Base-by-base conservation (phyloP, 1,140 invertebrate genomes). In the Pogonognathellus flavescens region DNA sequence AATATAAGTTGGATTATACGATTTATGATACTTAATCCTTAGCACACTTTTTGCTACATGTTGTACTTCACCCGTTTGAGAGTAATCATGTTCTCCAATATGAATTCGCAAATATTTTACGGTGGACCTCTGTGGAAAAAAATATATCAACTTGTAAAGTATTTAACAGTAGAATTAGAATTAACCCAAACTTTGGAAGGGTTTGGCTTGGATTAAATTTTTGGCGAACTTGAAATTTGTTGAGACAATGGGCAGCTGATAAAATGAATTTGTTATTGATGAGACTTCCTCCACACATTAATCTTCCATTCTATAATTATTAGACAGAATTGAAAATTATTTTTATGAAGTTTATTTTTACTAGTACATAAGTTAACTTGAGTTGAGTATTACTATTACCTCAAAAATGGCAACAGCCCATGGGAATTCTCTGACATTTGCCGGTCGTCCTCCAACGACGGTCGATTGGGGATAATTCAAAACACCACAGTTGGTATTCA, bases 11-110 rank as follows among this genome's bases (percentile, higher is more conserved):
- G n/a, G 16, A 0, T 13, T 18, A 49, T 49, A 76, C 49, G 4
- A 5, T 10, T 76, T 76, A 14, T 76, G 70, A 11, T 76, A 76
- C 8, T 76, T 76, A 41, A 76, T 76, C 7, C 31, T 31, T 3
- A 50, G 25, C 10, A 76, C 70, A 8, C 22, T 10, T 14, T 31
- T 41, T 7, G 49, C 70, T 41, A 76, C 41, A 20, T 76, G 70
- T 16, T 14, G 14, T 49, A 31, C 31, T 76, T 76, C 70, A 14
- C 70, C 70, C 3, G 1, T 8, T 10, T 76, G 13, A 8, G 70
- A 49, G 8, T 76, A 76, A 50, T 76, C 70, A 49, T 76, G 31
- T 6, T 76, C 70, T 41, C 70, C 70, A 14, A 76, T 76, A 31
- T 50, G 49, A 76, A 76, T 31, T 76, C 41, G 49, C n/a, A 76